Base-by-base conservation (phyloP, 2,888 invertebrate species). In the Cotesia congregata region DNA sequence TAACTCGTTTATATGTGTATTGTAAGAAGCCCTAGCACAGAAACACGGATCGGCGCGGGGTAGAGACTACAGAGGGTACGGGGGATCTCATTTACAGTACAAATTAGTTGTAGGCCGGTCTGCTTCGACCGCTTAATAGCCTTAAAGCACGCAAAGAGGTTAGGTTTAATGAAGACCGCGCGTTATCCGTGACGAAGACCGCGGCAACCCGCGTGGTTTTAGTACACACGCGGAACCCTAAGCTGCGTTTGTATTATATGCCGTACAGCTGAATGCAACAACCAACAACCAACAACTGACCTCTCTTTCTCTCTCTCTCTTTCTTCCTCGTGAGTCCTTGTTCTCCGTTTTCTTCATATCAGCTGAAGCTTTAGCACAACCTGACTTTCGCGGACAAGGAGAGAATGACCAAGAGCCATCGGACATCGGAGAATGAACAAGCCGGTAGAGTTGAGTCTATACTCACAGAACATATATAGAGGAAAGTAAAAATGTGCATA, bases 1-100 rank as follows among this genome's bases (percentile, higher is more conserved):
- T 2, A 50, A 12, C 30, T 30, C 30, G 30, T 30, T 30, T 30
- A 30, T 50, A 7, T 50, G 50, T 12, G 50, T 50, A 50, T 50
- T 50, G 12, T 50, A 7, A 50, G 50, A 50, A 50, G 30, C 50
- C 50, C 50, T 50, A 50, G 12, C 50, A 50, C 50, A 50, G 6
- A 12, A 50, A 50, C 9, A 50, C 12, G 50, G 30, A 30, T 30
- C 30, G 30, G 30, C 62, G n/a, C 62, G 62, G n/a, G 62, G 62
- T 20, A 62, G 5, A 62, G 62, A 17, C 62, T 30, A n/a, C 38
- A 65, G 65, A 20, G 30, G 9, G 9, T 12, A 9, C 65, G 78
- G 83, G 82, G 84, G 87, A 86, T 87, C 88, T 88, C 88, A 87
- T 88, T 88, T 87, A 86, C 87, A 83, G 87, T 87, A 87, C 85